Evolutionary conservation across 2,113 vertebrate genomes (phyloP).

Genomic region (Synchiropus splendidus): DNA sequence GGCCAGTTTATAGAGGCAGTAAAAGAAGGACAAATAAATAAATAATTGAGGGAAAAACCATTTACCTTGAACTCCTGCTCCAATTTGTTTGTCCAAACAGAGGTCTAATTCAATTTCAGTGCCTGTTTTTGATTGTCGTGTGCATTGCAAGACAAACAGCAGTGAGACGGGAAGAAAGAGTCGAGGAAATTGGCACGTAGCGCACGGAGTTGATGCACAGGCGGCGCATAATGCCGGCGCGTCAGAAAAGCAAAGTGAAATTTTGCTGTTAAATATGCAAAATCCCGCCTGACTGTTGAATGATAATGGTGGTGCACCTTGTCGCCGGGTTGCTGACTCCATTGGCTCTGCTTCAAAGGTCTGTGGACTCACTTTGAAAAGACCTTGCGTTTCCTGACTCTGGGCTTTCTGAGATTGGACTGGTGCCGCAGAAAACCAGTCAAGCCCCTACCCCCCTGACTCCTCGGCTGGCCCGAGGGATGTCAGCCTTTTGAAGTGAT

Average conservation of each 20-base stretch:
- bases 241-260: conserved; percentile 62
- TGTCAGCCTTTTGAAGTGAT: conserved; percentile 56
- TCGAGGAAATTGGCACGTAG: conserved; percentile 45
- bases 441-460: conserved; percentile 20
- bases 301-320: conserved; percentile 62
- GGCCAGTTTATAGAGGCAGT: conserved; percentile 7
- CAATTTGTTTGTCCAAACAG: conserved; percentile 54
- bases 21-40: conserved; percentile 34
- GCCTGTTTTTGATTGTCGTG: conserved; percentile 37
- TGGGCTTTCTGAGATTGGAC: conserved; percentile 63
- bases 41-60: conserved; percentile 11
- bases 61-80: conserved; percentile 39
- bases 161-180: conserved; percentile 28
- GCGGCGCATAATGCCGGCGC: conserved; percentile 56
- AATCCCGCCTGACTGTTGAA: conserved; percentile 60
- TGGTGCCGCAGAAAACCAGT: conserved; percentile 53
- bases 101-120: conserved; percentile 45
- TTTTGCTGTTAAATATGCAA: conserved; percentile 64
- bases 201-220: conserved; percentile 49
- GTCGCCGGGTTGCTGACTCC: conserved; percentile 60
- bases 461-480: conserved; percentile 44
- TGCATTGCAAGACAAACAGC: conserved; percentile 32
- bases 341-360: conserved; percentile 63
- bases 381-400: conserved; percentile 65
- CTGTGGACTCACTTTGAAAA: conserved; percentile 67